phyloP scores from a whole-genome alignment of 2,888 invertebrate species.

The Syrista parreyssii region DNA sequence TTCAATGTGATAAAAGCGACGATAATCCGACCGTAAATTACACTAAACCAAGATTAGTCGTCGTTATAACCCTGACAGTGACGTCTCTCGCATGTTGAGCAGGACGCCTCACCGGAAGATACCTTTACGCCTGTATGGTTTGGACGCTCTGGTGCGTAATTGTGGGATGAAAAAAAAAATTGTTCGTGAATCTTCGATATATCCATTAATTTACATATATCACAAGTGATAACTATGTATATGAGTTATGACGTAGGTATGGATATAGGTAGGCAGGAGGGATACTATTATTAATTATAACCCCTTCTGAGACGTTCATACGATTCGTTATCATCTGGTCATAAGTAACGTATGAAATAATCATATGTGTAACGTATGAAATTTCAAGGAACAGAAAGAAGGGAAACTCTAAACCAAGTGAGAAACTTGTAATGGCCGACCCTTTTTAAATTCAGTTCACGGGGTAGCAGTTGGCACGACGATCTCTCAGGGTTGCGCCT shows the following conservation, averaged over 20 bases:
- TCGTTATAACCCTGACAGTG: conserved; percentile 17
- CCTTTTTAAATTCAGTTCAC: conserved; percentile 54
- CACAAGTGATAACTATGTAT: no score
- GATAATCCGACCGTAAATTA: conserved; percentile 19
- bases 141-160: no score
- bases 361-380: not conserved
- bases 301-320: no score
- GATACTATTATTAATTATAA: no score
- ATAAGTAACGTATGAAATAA: not conserved
- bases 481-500: conserved; percentile 49
- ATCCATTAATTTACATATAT: no score
- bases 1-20: conserved; percentile 16
- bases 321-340: no score
- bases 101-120: no score
- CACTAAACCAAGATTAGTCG: conserved; percentile 15
- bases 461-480: conserved; percentile 50
- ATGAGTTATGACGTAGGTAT: no score
- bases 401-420: conserved; percentile 30
- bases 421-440: conserved; percentile 44
- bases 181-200: no score
- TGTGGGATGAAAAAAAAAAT: no score
- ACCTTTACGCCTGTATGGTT: no score
- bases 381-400: not conserved
- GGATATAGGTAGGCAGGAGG: no score
- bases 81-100: conserved; percentile 4